A percentile compares a stretch with the other conserved stretches of the same genome.
These are phyloP conservation scores for Vombatus ursinus DNA, from an alignment of 2,113 vertebrate genomes.

Conservation along the genomic window DNA sequence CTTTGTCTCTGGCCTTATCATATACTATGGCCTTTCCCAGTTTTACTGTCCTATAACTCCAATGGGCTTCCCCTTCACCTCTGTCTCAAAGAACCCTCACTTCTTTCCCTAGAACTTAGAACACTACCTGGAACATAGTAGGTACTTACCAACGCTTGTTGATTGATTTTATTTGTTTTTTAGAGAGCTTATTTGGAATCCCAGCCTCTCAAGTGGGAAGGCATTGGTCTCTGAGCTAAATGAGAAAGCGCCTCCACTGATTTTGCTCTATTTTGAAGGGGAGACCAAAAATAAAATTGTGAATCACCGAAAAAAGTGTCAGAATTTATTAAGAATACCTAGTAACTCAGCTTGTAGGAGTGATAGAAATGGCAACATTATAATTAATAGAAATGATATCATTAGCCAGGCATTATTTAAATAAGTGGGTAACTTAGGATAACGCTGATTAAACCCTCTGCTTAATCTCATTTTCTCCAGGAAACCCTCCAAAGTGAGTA, in stretches of 20 bases:
- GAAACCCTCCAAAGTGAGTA: neutral
- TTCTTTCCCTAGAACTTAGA: neutral
- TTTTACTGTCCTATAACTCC: neutral
- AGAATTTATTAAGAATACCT: neutral
- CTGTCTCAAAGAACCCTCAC: neutral
- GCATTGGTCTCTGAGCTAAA: neutral
- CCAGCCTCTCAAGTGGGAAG: neutral
- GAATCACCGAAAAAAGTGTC: slow-evolving; percentile 1
- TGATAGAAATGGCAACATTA: neutral
- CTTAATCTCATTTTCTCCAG: neutral
- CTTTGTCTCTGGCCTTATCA: neutral
- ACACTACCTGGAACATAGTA: neutral
- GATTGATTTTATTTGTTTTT: neutral
- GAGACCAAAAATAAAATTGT: neutral
- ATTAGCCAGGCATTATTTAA: neutral
- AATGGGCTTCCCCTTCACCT: neutral
- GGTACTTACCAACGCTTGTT: neutral
- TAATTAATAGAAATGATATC: neutral
- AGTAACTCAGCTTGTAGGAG: neutral
- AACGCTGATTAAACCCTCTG: neutral
- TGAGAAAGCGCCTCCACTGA: neutral
- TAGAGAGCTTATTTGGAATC: neutral
- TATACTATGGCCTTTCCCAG: neutral
- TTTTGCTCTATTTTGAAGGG: slow-evolving; percentile 20
- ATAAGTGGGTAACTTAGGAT: neutral